Conservation (phyloP, 1,140 invertebrate genomes). For the Hypothenemus hampei region DNA sequence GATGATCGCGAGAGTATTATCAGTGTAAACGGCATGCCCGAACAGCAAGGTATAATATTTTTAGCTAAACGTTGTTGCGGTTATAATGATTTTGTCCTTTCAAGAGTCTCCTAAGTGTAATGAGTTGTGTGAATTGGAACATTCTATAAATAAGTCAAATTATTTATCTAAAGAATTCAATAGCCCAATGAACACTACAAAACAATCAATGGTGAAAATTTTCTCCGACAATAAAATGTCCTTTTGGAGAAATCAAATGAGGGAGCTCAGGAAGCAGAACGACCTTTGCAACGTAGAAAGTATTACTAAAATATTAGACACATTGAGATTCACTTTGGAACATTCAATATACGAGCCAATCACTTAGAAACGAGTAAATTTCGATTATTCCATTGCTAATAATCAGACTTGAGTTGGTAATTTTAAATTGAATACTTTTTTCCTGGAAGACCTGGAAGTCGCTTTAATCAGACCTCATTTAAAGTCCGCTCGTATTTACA, state of each 20-base stretch:
- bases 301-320: constrained; percentile 12
- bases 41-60: too few species aligned
- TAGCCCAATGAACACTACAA: not conserved
- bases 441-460: too few species aligned
- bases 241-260: constrained; percentile 2
- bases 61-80: too few species aligned
- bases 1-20: not conserved
- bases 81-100: too few species aligned
- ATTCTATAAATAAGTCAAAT: constrained; percentile 12
- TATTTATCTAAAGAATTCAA: constrained; percentile 21
- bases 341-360: constrained; percentile 18
- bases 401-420: too few species aligned
- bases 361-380: not conserved
- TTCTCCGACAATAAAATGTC: constrained; percentile 16
- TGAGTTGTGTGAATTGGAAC: constrained; percentile 2
- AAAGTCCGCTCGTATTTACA: too few species aligned
- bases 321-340: constrained; percentile 11
- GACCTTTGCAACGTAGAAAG: not conserved
- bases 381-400: not conserved
- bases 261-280: not conserved
- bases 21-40: too few species aligned
- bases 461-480: too few species aligned
- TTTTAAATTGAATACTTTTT: too few species aligned
- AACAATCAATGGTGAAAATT: constrained; percentile 14
- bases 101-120: too few species aligned